Conservation (phyloP, 2,888 invertebrate genomes). For the Papilio protenor region DNA sequence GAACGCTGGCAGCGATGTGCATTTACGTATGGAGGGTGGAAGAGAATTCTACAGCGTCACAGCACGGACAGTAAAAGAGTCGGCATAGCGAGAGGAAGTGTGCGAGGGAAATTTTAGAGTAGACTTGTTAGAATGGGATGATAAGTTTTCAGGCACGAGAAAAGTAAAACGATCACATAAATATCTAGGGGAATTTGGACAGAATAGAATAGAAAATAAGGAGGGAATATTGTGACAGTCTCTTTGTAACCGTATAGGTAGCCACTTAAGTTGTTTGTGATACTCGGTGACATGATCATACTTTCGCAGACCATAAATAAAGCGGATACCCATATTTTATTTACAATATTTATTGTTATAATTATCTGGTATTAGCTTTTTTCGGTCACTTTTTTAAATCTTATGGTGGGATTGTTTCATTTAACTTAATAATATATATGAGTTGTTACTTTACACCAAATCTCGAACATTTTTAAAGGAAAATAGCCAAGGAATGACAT, state of each 20-base stretch:
- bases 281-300: slow-evolving; percentile 12
- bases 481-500: not conserved
- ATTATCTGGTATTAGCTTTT: too few relatives aligned
- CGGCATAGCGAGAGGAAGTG: not conserved
- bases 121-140: not conserved
- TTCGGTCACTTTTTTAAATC: too few relatives aligned
- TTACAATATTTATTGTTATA: too few relatives aligned
- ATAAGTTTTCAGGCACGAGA: too few relatives aligned
- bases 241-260: too few relatives aligned
- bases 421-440: too few relatives aligned
- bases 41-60: not conserved
- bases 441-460: too few relatives aligned
- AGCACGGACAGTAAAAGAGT: slow-evolving; percentile 5
- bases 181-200: not conserved
- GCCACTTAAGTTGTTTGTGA: too few relatives aligned
- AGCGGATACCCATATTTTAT: slow-evolving; percentile 7
- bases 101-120: not conserved
- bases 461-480: not conserved
- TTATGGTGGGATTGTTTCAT: too few relatives aligned
- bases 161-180: too few relatives aligned
- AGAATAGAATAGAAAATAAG: not conserved
- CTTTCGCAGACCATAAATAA: slow-evolving; percentile 9
- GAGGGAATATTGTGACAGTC: not conserved
- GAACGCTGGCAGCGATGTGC: not conserved
- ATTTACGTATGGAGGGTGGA: not conserved